phyloP scores from a whole-genome alignment of 1,140 invertebrate genomes.

The Sipha flava region DNA sequence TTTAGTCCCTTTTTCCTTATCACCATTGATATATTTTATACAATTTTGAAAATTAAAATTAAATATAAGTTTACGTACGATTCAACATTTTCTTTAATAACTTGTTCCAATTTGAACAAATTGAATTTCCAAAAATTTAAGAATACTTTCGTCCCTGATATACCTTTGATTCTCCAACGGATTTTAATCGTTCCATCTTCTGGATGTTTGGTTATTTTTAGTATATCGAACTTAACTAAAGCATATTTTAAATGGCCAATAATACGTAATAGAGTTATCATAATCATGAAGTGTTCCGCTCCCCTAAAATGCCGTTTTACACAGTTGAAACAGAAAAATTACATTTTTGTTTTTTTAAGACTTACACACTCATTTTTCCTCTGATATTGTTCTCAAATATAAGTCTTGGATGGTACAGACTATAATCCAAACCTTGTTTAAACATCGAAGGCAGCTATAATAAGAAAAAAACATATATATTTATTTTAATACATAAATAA shows the following conservation, averaged over 20 bases:
- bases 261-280: conserved; percentile 62
- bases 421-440: conserved; percentile 60
- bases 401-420: conserved; percentile 61
- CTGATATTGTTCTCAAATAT: conserved; percentile 76
- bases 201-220: conserved; percentile 76
- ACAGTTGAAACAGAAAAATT: conserved; percentile 28
- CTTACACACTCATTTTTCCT: conserved; percentile 62
- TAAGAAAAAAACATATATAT: not conserved
- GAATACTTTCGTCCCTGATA: conserved; percentile 60
- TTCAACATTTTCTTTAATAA: conserved; percentile 53
- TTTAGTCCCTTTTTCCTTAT: too few species aligned
- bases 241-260: conserved; percentile 78
- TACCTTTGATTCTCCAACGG: conserved; percentile 74
- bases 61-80: conserved; percentile 51
- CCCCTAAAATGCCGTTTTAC: conserved; percentile 54
- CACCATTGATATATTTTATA: too few species aligned
- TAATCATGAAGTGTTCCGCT: conserved; percentile 63
- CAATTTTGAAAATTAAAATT: too few species aligned
- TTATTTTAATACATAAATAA: too few species aligned
- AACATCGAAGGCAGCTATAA: conserved; percentile 65
- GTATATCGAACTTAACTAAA: conserved; percentile 71
- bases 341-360: conserved; percentile 37
- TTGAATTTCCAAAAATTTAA: conserved; percentile 54
- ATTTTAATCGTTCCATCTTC: conserved; percentile 76
- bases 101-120: conserved; percentile 60